A percentile compares a stretch with the other conserved stretches of the same genome.
Evolutionary conservation across 2,797 vertebrate genomes (phyloP).

Genomic region (Dermochelys coriacea): DNA sequence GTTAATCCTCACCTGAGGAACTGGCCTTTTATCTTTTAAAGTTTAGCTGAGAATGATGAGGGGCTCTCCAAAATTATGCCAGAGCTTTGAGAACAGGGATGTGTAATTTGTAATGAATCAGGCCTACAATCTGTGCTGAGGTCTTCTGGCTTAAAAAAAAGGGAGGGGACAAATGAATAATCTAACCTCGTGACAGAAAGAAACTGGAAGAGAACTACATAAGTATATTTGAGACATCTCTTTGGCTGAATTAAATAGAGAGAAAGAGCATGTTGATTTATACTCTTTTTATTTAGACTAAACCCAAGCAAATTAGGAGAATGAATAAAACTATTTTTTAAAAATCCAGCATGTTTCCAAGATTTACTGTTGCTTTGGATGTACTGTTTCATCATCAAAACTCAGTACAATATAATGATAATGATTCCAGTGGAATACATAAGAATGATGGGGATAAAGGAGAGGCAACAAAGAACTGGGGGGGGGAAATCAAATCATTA

Average conservation of each 20-base stretch:
- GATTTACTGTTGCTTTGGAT: slow-evolving; percentile 41
- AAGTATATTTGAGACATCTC: slow-evolving; percentile 40
- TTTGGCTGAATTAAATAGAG: slow-evolving; percentile 28
- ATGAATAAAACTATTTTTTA: slow-evolving; percentile 44
- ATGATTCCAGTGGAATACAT: slow-evolving; percentile 51
- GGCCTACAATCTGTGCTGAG: background rate
- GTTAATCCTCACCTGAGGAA: background rate
- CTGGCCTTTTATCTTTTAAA: background rate
- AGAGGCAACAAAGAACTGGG: no score
- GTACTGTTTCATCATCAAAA: slow-evolving; percentile 19
- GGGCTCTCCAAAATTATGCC: slow-evolving; percentile 9
- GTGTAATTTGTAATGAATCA: slow-evolving; percentile 9
- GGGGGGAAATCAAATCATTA: no score
- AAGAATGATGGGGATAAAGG: slow-evolving; percentile 35
- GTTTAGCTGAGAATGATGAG: background rate
- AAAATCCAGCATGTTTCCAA: slow-evolving; percentile 25
- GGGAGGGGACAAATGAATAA: slow-evolving; percentile 31
- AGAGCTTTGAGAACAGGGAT: background rate
- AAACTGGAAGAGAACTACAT: slow-evolving; percentile 11
- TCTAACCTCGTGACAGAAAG: slow-evolving; percentile 43
- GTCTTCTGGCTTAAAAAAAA: slow-evolving; percentile 5
- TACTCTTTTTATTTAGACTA: slow-evolving; percentile 54
- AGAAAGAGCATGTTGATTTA: slow-evolving; percentile 35
- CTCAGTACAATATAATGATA: slow-evolving; percentile 54
- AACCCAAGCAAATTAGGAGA: slow-evolving; percentile 47